phyloP scores from a whole-genome alignment of 2,113 vertebrate genomes.

The Lagopus leucura region DNA sequence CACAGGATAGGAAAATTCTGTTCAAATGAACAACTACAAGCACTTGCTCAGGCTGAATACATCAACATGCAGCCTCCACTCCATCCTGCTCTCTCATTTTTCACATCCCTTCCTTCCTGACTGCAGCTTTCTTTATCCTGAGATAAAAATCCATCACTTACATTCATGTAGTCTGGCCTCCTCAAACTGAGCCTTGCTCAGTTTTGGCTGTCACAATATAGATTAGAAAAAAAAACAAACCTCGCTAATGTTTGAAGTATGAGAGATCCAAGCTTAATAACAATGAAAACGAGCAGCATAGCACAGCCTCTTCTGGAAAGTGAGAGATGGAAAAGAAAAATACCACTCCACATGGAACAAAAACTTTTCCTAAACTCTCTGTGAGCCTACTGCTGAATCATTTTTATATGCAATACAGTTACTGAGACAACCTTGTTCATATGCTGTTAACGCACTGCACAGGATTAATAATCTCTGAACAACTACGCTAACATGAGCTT shows the following conservation, averaged over 20 bases:
- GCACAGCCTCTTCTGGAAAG: background rate
- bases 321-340: background rate
- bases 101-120: background rate
- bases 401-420: background rate
- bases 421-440: background rate
- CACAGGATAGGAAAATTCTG: background rate
- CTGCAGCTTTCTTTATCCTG: background rate
- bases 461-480: background rate
- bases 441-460: rapidly evolving
- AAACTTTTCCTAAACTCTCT: background rate
- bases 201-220: background rate
- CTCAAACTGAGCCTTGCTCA: background rate
- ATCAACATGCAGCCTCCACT: background rate
- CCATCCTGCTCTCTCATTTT: background rate
- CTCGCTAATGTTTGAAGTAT: background rate
- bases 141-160: background rate
- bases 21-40: background rate
- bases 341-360: background rate
- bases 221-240: background rate
- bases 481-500: background rate
- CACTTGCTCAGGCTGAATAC: background rate
- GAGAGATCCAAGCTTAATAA: background rate
- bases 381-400: background rate
- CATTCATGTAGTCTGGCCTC: background rate
- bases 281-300: background rate